phyloP scores from a whole-genome alignment of 1,140 invertebrate genomes.

The Ips nitidus region DNA sequence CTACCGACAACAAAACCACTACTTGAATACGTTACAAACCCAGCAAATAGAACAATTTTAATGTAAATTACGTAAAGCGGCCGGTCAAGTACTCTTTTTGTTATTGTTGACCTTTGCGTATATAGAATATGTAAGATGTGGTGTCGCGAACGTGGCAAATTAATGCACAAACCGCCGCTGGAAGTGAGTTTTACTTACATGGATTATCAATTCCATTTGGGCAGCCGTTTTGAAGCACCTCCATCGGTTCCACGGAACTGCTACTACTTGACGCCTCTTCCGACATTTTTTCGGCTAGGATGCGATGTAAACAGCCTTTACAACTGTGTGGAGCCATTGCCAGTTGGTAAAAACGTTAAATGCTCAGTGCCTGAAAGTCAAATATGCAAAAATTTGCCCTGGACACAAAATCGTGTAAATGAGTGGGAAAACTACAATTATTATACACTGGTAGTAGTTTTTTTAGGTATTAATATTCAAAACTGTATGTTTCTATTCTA shows the following conservation, averaged over 20 bases:
- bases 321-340: conserved; percentile 40
- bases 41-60: conserved; percentile 15
- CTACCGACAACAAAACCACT: not conserved
- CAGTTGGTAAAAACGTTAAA: not conserved
- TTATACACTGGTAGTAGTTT: too few relatives aligned
- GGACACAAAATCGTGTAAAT: too few relatives aligned
- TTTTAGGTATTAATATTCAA: too few relatives aligned
- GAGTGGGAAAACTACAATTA: too few relatives aligned
- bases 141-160: not conserved
- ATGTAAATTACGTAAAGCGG: conserved; percentile 11
- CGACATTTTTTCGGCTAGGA: conserved; percentile 33
- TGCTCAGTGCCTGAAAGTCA: too few relatives aligned
- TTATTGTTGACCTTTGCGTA: conserved; percentile 8
- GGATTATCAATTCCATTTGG: conserved; percentile 32
- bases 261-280: conserved; percentile 18
- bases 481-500: too few relatives aligned
- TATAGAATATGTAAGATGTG: not conserved
- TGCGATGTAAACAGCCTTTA: conserved; percentile 37
- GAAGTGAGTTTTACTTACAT: conserved; percentile 35
- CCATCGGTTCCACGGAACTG: conserved; percentile 32
- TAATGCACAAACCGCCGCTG: not conserved
- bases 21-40: not conserved
- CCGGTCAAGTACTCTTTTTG: conserved; percentile 8
- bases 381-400: too few relatives aligned
- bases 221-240: conserved; percentile 27